Evolutionary conservation across 2,888 invertebrate species (phyloP), one percentile per base, ranked within the genome.

Genomic region (Sphaeridia pumilis): DNA sequence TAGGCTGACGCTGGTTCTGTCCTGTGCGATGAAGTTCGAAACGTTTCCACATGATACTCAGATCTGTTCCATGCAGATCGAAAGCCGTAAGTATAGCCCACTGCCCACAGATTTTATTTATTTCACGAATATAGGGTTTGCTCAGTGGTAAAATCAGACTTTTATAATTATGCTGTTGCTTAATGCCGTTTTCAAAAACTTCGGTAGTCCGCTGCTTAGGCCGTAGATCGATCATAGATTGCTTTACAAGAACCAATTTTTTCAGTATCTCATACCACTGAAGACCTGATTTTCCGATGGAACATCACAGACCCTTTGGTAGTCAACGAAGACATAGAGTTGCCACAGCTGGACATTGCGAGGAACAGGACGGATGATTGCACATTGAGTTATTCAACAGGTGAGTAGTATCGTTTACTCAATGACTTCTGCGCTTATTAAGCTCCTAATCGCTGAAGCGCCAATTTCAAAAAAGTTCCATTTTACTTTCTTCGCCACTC

Each of bases 11-110:
- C 69, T 93, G 63, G 89, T 90, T 0, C 72, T 93, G 27, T 90
- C 89, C 0, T 92, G 92, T 70, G 89, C 89, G 2, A 92, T 92
- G 92, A 87, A 90, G 72, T 88, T 92, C 65, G 87, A 89, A 68
- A 81, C 87, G 0, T 92, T 90, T 70, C 92, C 92, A 0, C 90
- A 92, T 67, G 92, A 93, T 67, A 89, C 89, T 1, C 92, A 93
- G 74, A 83, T 84, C 65, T 93, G 92, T 70, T 84, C 84, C 49
- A 87, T 92, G 83, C 87, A 87, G 83, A 89, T 92, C 55, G 90
- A 92, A 74, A 90, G 90, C 68, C 77, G 90, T 90, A 76, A 81
- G 88, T 82, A 47, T 14, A 47, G 34, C 24, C n/a, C n/a, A n/a
- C n/a, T n/a, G n/a, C n/a, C n/a, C n/a, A n/a, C n/a, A n/a, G n/a